A percentile compares a stretch with the other conserved stretches of the same genome.
phyloP scores from a whole-genome alignment of 2,797 vertebrate genomes.

The Artibeus lituratus region DNA sequence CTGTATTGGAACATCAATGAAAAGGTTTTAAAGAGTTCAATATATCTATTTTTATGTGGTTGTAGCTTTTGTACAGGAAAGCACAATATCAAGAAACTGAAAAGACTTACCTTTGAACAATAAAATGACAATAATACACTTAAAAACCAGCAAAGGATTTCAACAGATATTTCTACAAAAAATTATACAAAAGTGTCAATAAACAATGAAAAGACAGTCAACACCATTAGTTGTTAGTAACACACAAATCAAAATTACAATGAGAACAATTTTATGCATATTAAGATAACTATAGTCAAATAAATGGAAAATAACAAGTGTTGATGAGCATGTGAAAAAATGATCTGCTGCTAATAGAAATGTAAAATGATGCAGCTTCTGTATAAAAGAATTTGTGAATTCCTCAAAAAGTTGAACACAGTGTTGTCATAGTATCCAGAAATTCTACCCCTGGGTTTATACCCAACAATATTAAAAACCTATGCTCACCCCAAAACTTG shows the following conservation, averaged over 20 bases:
- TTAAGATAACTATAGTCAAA: not conserved
- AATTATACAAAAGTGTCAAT: not conserved
- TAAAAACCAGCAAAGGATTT: not conserved
- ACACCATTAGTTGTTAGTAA: not conserved
- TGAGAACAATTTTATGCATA: not conserved
- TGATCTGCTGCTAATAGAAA: not conserved
- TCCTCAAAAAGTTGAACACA: not conserved
- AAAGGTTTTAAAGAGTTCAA: too few relatives aligned
- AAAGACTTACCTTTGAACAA: not conserved
- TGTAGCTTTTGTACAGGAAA: not conserved
- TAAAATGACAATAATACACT: not conserved
- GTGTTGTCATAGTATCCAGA: not conserved
- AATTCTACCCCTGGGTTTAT: not conserved
- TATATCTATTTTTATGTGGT: too few relatives aligned
- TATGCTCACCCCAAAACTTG: not conserved
- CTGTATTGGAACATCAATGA: too few relatives aligned
- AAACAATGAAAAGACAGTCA: not conserved
- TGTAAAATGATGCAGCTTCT: not conserved
- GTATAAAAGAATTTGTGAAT: not conserved
- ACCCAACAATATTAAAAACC: not conserved
- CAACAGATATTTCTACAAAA: not conserved
- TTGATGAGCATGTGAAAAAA: not conserved
- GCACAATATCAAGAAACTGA: not conserved
- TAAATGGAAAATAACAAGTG: not conserved
- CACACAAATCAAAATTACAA: not conserved